These are phyloP conservation scores for Alectoris magna DNA, from an alignment of 2,797 vertebrate genomes.

Conservation along the genomic window DNA sequence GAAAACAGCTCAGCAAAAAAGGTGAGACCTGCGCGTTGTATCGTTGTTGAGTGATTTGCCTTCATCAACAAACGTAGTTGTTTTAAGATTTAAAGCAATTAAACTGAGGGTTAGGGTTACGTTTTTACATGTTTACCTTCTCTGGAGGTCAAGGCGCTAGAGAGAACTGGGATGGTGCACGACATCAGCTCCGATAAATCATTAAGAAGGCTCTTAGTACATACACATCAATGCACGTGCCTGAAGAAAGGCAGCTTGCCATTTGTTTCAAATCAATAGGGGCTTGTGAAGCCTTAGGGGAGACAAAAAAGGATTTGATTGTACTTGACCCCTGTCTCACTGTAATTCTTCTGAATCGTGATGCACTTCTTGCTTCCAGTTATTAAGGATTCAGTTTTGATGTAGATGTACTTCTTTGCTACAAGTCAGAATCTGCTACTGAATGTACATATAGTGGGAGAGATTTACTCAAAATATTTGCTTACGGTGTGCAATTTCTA, in stretches of 20 bases:
- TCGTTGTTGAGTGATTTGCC: background rate
- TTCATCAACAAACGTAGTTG: background rate
- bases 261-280: slow-evolving; percentile 38
- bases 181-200: slow-evolving; percentile 43
- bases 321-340: background rate
- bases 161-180: background rate
- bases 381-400: background rate
- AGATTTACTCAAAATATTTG: background rate
- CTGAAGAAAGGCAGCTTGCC: slow-evolving; percentile 6
- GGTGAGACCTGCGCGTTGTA: slow-evolving; percentile 73
- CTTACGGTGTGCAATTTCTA: background rate
- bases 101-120: background rate
- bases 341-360: background rate
- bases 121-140: slow-evolving; percentile 23
- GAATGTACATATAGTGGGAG: background rate
- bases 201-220: slow-evolving; percentile 22
- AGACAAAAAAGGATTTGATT: slow-evolving; percentile 1
- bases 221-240: background rate
- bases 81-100: slow-evolving; percentile 7
- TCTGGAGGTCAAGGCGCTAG: slow-evolving; percentile 23
- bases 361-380: background rate
- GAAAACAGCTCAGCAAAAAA: slow-evolving; percentile 85
- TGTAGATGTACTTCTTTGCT: background rate
- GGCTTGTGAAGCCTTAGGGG: slow-evolving; percentile 1
- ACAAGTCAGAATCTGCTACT: background rate